Conservation (phyloP, 2,888 invertebrate species). For the Flexamia atlantica region DNA sequence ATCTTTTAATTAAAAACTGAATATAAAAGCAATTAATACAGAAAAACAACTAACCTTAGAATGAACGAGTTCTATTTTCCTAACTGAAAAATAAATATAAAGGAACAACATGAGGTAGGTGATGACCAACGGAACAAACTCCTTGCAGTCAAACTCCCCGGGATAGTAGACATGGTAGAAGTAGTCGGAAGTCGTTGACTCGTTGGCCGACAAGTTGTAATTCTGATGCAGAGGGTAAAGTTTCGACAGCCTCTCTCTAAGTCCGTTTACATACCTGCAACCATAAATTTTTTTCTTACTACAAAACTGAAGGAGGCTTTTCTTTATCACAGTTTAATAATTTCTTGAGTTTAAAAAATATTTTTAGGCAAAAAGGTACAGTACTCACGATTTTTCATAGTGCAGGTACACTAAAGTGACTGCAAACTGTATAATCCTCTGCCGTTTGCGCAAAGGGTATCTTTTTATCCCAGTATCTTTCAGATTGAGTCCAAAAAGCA, state of each 20-base stretch:
- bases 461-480: constrained; percentile 94
- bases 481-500: constrained; percentile 94
- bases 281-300: neutral
- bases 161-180: constrained; percentile 91
- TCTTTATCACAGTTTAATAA: constrained; percentile 7
- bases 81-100: constrained; percentile 96
- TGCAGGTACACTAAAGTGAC: constrained; percentile 91
- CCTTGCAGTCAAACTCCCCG: constrained; percentile 90
- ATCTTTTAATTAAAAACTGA: too few species aligned
- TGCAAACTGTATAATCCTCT: constrained; percentile 93
- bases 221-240: constrained; percentile 85
- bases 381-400: constrained; percentile 85
- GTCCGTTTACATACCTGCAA: constrained; percentile 85
- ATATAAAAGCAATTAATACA: too few species aligned
- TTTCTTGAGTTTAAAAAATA: constrained; percentile 13
- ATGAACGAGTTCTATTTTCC: constrained; percentile 96
- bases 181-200: constrained; percentile 72
- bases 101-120: constrained; percentile 92
- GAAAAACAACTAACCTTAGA: constrained; percentile 85
- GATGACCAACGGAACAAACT: constrained; percentile 89
- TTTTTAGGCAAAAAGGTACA: constrained; percentile 42
- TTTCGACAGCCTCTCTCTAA: constrained; percentile 82
- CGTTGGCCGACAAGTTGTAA: constrained; percentile 56
- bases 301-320: too few species aligned
- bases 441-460: constrained; percentile 90